Base-by-base conservation (phyloP, 92 coral and sea anemone species). In the Bergia sp. region DNA sequence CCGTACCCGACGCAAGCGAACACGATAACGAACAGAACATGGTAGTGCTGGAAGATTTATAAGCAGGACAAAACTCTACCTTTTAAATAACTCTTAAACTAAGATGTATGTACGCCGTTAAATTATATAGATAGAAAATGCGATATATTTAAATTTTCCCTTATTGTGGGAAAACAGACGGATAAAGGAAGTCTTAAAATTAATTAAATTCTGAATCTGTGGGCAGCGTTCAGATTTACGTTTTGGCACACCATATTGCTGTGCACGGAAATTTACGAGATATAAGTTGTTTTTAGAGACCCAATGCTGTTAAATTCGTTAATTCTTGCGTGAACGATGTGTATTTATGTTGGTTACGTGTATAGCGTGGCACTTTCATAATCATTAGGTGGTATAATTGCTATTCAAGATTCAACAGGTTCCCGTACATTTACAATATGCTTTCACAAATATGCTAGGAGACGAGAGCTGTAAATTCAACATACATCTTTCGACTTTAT, bases 11-110 rank as follows among this genome's bases (percentile, higher is more conserved):
- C 96, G 86, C 96, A 93, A 90, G 92, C 91, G 80, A 92, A 95
- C 88, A 91, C 96, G 67, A 92, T 95, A 53, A 93, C 98, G 78
- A 93, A 94, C 86, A 96, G 98, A 91, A 93, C 98, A 79, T 94
- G 99, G 95, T 96, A 93, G 93, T 89, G 81, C 79, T 12, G 58
- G 78, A 79, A 79, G 20, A 75, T 85, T 91, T 85, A 64, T 92
- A 69, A 85, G 23, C 65, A 82, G 49, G 37, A 61, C 74, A 88
- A 88, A 87, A 89, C 89, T 92, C 76, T 77, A 82, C 89, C 81
- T 82, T 86, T 87, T 90, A 78, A 92, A 84, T 87, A 87, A 86
- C 85, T 80, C 49, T 41, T 89, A 89, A 89, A 91, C 87, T 80
- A 77, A 84, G 76, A 85, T 82, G 91, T 84, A 69, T 71, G 87